Conservation (phyloP, 2,888 invertebrate genomes). For the Dendrolimus pini region DNA sequence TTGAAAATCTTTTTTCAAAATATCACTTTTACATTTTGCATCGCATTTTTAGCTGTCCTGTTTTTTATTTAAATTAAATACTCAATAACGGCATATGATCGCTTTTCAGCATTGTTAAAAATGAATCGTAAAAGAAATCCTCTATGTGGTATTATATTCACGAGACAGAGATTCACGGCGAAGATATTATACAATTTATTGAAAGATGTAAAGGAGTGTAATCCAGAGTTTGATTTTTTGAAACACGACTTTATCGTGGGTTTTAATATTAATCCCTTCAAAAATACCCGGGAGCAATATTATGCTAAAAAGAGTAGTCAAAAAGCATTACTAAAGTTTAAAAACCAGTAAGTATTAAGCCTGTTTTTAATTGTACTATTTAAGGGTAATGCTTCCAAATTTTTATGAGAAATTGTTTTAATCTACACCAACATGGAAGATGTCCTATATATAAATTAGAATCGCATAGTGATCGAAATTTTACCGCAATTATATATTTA, state of each 20-base stretch:
- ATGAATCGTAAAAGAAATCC: constrained; percentile 49
- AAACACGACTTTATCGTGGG: constrained; percentile 86
- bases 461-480: too few species aligned
- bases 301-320: constrained; percentile 74
- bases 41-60: too few species aligned
- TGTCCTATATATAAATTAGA: too few species aligned
- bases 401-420: too few species aligned
- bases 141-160: constrained; percentile 84
- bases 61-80: too few species aligned
- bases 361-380: neutral
- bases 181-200: constrained; percentile 84
- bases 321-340: constrained; percentile 65
- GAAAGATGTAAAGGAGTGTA: constrained; percentile 56
- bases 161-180: constrained; percentile 83
- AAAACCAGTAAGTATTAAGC: constrained; percentile 43
- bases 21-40: too few species aligned
- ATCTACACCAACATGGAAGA: too few species aligned
- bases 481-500: too few species aligned
- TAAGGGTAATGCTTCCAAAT: neutral
- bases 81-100: too few species aligned
- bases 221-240: constrained; percentile 74
- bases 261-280: constrained; percentile 74
- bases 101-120: constrained; percentile 31
- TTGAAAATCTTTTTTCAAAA: too few species aligned
- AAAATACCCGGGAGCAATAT: constrained; percentile 71